Conservation (phyloP, 2,113 vertebrate genomes). For the Nesogale talazaci region DNA sequence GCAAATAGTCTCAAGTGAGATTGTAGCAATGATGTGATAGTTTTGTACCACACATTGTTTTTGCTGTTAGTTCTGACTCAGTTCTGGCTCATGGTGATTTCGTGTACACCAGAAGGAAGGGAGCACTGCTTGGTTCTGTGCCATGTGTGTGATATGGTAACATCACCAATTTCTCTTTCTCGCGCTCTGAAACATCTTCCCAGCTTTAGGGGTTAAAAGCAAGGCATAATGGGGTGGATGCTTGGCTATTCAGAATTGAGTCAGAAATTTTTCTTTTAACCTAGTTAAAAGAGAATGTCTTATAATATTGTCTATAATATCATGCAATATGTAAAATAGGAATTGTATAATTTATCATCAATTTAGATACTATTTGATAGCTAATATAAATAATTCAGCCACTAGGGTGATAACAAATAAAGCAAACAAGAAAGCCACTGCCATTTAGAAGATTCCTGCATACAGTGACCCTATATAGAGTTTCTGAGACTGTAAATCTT, state of each 20-base stretch:
- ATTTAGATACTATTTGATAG: not conserved
- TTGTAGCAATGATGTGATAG: not conserved
- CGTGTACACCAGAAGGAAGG: not conserved
- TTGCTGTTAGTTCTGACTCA: not conserved
- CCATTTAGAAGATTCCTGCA: too few relatives aligned
- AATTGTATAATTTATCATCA: not conserved
- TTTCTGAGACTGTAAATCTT: too few relatives aligned
- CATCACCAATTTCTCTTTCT: not conserved
- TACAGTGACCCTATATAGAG: too few relatives aligned
- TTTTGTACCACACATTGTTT: not conserved
- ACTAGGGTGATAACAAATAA: not conserved
- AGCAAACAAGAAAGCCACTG: too few relatives aligned
- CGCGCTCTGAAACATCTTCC: not conserved
- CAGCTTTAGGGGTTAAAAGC: not conserved
- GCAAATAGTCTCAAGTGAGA: not conserved
- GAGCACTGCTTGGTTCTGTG: not conserved
- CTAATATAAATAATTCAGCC: slow-evolving; percentile 1
- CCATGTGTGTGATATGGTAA: not conserved
- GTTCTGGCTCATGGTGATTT: not conserved
- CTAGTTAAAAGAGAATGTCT: not conserved
- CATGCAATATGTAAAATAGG: not conserved
- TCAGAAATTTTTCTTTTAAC: slow-evolving; percentile 24
- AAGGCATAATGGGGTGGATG: not conserved
- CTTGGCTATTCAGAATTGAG: not conserved
- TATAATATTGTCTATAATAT: not conserved